Base-by-base conservation (phyloP, 1,140 invertebrate genomes). In the Saccostrea glomerata region DNA sequence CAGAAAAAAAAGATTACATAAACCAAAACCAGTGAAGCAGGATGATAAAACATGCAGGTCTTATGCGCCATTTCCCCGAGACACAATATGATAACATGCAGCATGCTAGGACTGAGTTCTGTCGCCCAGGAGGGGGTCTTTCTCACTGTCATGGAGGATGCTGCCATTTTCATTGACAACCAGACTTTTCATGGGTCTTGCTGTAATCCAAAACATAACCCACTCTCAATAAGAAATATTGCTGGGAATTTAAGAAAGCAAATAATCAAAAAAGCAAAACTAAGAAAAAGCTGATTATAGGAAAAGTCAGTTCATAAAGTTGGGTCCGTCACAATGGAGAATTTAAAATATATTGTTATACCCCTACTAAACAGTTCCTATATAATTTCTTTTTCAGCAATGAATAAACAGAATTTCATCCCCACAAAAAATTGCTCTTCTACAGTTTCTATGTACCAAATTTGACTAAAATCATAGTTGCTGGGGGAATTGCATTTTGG, bases 61-160 rank as follows among this genome's bases (percentile, higher is more conserved):
- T 73, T 9, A 11, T 23, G 23, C 11, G 7, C 60, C 20, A 66
- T 66, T 66, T n/a, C 9, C n/a, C 25, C 0, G 70, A 13, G 25
- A 15, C 25, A 63, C 17, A 63, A 77, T 12, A 77, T 77, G 23
- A 30, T 77, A 30, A 25, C 23, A 36, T 36, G 70, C 70, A 77
- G 25, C 70, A 77, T 77, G 70, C 70, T 77, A 77, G 30, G 70
- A 77, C n/a, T 63, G 15, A 63, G 70, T 7, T 77, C 70, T 77
- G 70, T 77, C 36, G 30, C 30, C 25, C 13, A 77, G 70, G 30
- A 77, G 70, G 25, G 70, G 70, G 2, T 77, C 25, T 77, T 30
- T 77, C 30, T 77, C 70, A 17, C 30, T 36, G 30, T 77, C 58
- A 63, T 17, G 5, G 23, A 25, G 0, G 23, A 25, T 6, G 9